Percentiles rank a stretch among this genome's conserved stretches.
These are phyloP conservation scores for mouse (Mus musculus) DNA, from an alignment of 2,113 vertebrate species.

Conservation along the genomic window GRCm39 chr5:150384001-150384500, in stretches of 20 bases:
- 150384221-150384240: background rate
- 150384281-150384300: background rate
- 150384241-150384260: background rate
- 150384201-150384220: background rate
- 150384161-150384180: background rate
- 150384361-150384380: background rate
- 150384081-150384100: no score
- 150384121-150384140: background rate
- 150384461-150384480: constrained; percentile 34
- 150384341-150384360: background rate
- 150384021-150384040: no score
- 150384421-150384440: background rate
- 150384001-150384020: no score
- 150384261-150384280: constrained; percentile 17
- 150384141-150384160: background rate
- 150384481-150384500: constrained; percentile 2
- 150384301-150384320: background rate
- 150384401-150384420: background rate
- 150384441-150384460: constrained; percentile 15
- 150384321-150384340: background rate
- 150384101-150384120: no score
- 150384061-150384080: no score
- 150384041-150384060: no score
- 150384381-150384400: background rate
- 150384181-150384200: background rate